phyloP scores from a whole-genome alignment of 64 coral and sea anemone genomes.

The Actinia tenebrosa region DNA sequence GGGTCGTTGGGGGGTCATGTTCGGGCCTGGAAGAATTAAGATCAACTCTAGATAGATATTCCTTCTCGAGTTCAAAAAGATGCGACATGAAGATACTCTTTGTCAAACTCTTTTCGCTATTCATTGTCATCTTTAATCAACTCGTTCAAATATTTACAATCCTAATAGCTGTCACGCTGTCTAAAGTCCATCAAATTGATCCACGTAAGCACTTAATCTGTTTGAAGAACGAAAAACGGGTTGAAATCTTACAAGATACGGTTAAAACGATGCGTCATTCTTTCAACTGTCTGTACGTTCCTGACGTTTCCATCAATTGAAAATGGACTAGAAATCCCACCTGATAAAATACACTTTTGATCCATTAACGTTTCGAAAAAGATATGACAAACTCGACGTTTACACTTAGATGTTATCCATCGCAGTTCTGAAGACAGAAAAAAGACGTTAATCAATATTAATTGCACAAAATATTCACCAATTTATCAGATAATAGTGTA shows the following conservation, averaged over 20 bases:
- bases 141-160: constrained; percentile 1
- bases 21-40: background rate
- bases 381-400: background rate
- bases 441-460: background rate
- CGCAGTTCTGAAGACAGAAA: background rate
- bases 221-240: constrained; percentile 5
- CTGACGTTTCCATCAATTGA: background rate
- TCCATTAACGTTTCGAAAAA: background rate
- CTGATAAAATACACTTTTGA: background rate
- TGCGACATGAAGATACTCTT: background rate
- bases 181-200: background rate
- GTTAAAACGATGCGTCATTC: background rate
- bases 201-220: background rate
- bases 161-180: background rate
- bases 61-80: background rate
- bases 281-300: background rate
- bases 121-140: background rate
- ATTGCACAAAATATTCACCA: background rate
- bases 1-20: background rate
- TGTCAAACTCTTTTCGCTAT: background rate
- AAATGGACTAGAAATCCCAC: background rate
- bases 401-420: background rate
- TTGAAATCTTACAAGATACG: background rate
- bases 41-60: constrained; percentile 1
- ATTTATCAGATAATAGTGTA: background rate